Conservation (phyloP, 2,797 vertebrate genomes). For the Rallus crepitans region DNA sequence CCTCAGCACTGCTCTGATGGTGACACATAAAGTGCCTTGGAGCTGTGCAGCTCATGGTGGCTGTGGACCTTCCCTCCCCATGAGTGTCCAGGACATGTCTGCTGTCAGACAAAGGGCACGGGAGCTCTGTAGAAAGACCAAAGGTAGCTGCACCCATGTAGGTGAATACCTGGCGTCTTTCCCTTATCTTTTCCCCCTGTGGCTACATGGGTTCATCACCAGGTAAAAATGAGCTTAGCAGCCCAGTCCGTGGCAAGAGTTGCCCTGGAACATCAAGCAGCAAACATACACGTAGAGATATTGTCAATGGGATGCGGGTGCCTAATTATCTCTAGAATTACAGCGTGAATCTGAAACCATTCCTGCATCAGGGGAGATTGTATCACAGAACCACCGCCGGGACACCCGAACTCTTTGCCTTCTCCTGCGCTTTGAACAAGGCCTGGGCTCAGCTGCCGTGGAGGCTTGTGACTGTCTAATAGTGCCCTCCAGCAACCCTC, state of each 20-base stretch:
- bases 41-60: background rate
- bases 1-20: rapidly evolving
- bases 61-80: background rate
- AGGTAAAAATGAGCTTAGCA: background rate
- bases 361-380: background rate
- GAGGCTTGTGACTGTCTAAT: background rate
- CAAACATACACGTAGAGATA: background rate
- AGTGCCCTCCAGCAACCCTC: background rate
- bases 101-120: background rate
- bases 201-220: background rate
- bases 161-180: background rate
- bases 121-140: background rate
- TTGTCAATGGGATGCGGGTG: background rate
- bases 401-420: background rate
- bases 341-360: background rate
- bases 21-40: background rate
- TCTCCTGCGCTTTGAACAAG: background rate
- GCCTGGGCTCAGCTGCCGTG: background rate
- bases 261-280: background rate
- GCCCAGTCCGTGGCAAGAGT: background rate
- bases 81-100: background rate
- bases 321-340: background rate
- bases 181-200: background rate
- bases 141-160: background rate
- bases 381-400: background rate